Percentiles rank a stretch among this genome's conserved stretches.
Evolutionary conservation across 1,140 invertebrate genomes (phyloP).

Genomic region (Drosophila melanogaster): DNA sequence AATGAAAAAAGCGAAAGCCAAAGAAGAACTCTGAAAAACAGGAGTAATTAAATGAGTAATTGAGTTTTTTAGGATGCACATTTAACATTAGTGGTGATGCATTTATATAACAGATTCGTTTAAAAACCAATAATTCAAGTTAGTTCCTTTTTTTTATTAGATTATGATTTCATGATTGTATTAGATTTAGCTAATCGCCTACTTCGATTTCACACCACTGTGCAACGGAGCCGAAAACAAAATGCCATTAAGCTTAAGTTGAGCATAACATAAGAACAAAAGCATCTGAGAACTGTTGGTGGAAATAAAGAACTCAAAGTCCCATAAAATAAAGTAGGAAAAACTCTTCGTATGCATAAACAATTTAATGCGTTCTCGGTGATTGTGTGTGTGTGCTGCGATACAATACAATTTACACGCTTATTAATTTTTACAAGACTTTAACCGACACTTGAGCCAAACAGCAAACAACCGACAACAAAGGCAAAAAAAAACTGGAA

Average conservation of each 20-base stretch:
- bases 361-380: constrained; percentile 29
- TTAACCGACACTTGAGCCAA: constrained; percentile 73
- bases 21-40: too few relatives aligned
- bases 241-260: constrained; percentile 58
- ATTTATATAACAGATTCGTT: too few relatives aligned
- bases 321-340: constrained; percentile 42
- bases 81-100: too few relatives aligned
- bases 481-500: constrained; percentile 21
- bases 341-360: constrained; percentile 71
- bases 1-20: too few relatives aligned
- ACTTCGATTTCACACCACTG: not conserved
- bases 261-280: constrained; percentile 42
- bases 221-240: constrained; percentile 22
- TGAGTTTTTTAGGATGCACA: too few relatives aligned
- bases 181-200: too few relatives aligned
- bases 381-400: constrained; percentile 51
- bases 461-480: constrained; percentile 15
- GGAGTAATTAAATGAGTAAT: too few relatives aligned
- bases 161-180: too few relatives aligned
- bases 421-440: constrained; percentile 82
- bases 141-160: too few relatives aligned
- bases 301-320: constrained; percentile 49
- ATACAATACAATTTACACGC: constrained; percentile 79
- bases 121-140: too few relatives aligned
- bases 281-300: constrained; percentile 33